A percentile compares a stretch with the other conserved stretches of the same genome.
Conservation (phyloP, 2,888 invertebrate species). For the Melanostoma mellinum region DNA sequence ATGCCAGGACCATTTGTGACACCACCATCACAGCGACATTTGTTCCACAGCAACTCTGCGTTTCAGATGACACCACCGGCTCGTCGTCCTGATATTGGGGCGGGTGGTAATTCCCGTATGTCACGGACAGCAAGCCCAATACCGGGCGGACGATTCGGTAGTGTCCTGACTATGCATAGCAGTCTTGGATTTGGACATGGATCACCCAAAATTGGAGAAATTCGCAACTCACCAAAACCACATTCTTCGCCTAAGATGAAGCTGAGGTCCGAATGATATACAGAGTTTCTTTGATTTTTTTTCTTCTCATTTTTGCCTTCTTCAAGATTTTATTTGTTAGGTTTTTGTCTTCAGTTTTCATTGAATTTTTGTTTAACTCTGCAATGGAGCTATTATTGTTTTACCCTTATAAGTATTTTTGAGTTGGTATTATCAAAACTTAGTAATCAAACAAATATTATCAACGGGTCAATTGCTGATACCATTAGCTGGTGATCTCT, state of each 20-base stretch:
- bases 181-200: slow-evolving; percentile 81
- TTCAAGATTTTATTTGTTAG: neutral
- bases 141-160: slow-evolving; percentile 84
- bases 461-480: too few relatives aligned
- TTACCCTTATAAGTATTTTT: neutral
- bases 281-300: slow-evolving; percentile 23
- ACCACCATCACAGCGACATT: slow-evolving; percentile 86
- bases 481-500: too few relatives aligned
- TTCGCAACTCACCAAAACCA: slow-evolving; percentile 85
- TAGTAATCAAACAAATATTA: too few relatives aligned
- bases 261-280: slow-evolving; percentile 86
- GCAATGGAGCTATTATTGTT: neutral
- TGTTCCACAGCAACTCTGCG: slow-evolving; percentile 84
- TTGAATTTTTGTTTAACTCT: neutral
- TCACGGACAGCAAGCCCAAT: slow-evolving; percentile 84
- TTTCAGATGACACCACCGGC: slow-evolving; percentile 88
- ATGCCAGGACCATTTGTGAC: slow-evolving; percentile 92
- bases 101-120: slow-evolving; percentile 73
- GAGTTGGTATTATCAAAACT: too few relatives aligned
- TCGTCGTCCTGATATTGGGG: slow-evolving; percentile 83
- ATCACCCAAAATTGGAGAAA: slow-evolving; percentile 84
- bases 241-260: slow-evolving; percentile 96
- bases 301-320: neutral
- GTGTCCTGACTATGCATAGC: slow-evolving; percentile 85
- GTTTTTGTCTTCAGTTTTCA: neutral